phyloP scores from a whole-genome alignment of 2,797 vertebrate species.

The Bufotes viridis region DNA sequence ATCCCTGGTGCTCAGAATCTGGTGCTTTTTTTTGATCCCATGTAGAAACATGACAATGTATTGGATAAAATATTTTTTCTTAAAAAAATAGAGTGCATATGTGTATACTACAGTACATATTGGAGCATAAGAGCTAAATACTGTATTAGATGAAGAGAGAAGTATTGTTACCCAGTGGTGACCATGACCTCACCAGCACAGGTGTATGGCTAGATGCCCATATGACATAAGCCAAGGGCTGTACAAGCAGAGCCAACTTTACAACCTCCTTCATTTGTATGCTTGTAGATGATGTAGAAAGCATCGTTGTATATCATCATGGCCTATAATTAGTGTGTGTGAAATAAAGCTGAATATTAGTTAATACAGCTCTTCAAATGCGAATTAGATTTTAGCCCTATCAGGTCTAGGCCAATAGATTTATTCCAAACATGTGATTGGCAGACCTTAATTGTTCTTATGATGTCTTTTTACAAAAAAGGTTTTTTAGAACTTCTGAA shows the following conservation, averaged over 20 bases:
- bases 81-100: background rate
- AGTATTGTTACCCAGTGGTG: background rate
- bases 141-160: background rate
- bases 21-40: background rate
- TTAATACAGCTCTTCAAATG: too few relatives aligned
- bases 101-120: background rate
- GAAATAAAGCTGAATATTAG: too few relatives aligned
- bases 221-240: background rate
- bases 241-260: background rate
- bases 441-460: too few relatives aligned
- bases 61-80: background rate
- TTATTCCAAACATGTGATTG: too few relatives aligned
- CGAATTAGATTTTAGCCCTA: too few relatives aligned
- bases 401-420: too few relatives aligned
- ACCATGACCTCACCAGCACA: slow-evolving; percentile 14
- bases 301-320: background rate
- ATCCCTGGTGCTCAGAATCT: background rate
- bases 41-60: background rate
- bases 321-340: too few relatives aligned
- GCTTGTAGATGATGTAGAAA: background rate
- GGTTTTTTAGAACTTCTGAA: too few relatives aligned
- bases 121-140: background rate
- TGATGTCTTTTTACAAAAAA: too few relatives aligned
- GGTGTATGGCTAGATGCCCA: slow-evolving; percentile 13
- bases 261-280: background rate